phyloP scores from a whole-genome alignment of 2,797 vertebrate genomes.

The Synaphobranchus kaupii region DNA sequence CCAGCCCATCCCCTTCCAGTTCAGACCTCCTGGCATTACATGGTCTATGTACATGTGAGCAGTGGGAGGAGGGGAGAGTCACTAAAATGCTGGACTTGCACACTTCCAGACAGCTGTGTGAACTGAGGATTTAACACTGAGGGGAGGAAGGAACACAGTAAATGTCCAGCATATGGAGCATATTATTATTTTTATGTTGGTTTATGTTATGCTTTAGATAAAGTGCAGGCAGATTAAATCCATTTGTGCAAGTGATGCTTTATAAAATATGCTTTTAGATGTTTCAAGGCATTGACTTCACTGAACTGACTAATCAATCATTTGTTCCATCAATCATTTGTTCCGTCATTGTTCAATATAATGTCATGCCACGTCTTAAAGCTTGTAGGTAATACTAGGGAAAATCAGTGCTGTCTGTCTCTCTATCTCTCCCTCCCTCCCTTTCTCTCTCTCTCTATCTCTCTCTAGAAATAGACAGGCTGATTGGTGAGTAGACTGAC shows the following conservation, averaged over 20 bases:
- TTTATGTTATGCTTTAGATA: no score
- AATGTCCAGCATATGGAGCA: not conserved
- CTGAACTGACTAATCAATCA: not conserved
- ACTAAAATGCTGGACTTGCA: not conserved
- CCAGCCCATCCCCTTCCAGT: not conserved
- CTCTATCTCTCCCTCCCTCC: no score
- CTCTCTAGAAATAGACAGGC: no score
- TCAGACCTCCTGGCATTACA: not conserved
- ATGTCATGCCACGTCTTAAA: no score
- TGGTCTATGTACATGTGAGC: not conserved
- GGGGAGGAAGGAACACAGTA: not conserved
- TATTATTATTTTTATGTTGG: not conserved
- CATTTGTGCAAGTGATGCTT: not conserved
- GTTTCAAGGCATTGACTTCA: not conserved
- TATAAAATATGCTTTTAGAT: not conserved
- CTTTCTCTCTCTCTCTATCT: not conserved
- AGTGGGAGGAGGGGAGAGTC: not conserved
- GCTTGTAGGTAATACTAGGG: no score
- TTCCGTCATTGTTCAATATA: not conserved
- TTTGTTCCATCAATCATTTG: not conserved
- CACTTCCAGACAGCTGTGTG: not conserved
- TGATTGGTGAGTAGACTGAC: not conserved
- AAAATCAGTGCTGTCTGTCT: no score
- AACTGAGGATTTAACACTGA: not conserved
- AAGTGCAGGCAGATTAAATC: not conserved